phyloP scores from a whole-genome alignment of 2,113 vertebrate genomes.

The Tamias sibiricus region DNA sequence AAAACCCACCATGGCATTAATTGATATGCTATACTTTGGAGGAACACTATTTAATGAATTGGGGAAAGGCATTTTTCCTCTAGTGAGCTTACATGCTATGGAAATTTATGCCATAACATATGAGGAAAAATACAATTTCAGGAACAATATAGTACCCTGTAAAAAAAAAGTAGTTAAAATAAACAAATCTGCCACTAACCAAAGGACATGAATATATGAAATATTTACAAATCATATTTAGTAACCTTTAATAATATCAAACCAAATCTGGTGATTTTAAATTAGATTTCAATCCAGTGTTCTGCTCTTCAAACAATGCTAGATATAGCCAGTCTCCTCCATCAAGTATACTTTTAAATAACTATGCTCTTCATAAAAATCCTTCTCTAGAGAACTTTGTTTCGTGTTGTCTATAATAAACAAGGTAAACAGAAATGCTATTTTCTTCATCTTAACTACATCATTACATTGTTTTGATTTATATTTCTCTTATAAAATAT shows the following conservation, averaged over 20 bases:
- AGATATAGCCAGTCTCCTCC: neutral
- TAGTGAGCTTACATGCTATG: neutral
- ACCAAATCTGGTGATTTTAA: neutral
- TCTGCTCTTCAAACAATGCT: conserved; percentile 39
- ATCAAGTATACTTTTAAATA: conserved; percentile 12
- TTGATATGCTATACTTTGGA: neutral
- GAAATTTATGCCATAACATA: conserved; percentile 31
- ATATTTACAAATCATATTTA: conserved; percentile 66
- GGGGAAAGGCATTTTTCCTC: neutral
- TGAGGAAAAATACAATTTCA: conserved; percentile 17
- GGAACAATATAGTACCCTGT: neutral
- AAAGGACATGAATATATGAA: conserved; percentile 45
- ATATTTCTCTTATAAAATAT: conserved; percentile 39
- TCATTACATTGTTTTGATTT: conserved; percentile 63
- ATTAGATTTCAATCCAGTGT: conserved; percentile 49
- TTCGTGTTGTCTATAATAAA: conserved; percentile 31
- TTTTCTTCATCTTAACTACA: conserved; percentile 47
- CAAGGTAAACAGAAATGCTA: conserved; percentile 12
- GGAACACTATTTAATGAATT: neutral
- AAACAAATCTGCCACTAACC: conserved; percentile 52
- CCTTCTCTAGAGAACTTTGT: conserved; percentile 49
- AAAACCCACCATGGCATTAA: neutral
- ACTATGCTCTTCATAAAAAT: neutral
- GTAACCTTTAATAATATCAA: conserved; percentile 60
- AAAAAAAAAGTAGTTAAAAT: conserved; percentile 36